These are phyloP conservation scores for Ommatoiulus sabulosus DNA, from an alignment of 2,888 invertebrate species.

Conservation along the genomic window DNA sequence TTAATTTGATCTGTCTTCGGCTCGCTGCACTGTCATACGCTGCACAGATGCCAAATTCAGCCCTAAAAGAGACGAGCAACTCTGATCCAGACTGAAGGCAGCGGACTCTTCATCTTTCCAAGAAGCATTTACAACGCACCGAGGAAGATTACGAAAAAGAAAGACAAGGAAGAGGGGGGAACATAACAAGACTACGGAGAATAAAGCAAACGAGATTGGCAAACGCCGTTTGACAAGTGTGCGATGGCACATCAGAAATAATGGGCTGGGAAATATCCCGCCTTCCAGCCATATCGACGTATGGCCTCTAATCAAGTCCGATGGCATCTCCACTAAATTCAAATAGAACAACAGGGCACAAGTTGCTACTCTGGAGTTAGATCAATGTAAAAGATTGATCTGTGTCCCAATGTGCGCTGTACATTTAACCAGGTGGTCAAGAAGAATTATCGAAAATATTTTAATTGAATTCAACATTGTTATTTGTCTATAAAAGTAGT, in stretches of 20 bases:
- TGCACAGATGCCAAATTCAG: conserved; percentile 41
- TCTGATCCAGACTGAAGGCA: conserved; percentile 11
- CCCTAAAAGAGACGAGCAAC: conserved; percentile 41
- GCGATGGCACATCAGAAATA: conserved; percentile 37
- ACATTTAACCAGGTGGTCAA: too few relatives aligned
- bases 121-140: conserved; percentile 47
- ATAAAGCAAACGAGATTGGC: conserved; percentile 44
- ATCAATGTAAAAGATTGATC: too few relatives aligned
- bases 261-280: conserved; percentile 14
- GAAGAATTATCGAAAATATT: too few relatives aligned
- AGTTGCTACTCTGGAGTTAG: not conserved
- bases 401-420: too few relatives aligned
- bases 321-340: not conserved
- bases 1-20: conserved; percentile 37
- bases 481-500: too few relatives aligned
- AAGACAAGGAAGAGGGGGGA: conserved; percentile 42
- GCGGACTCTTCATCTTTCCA: not conserved
- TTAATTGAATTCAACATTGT: too few relatives aligned
- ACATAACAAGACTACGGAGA: conserved; percentile 42
- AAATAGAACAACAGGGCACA: not conserved
- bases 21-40: conserved; percentile 13
- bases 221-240: conserved; percentile 41
- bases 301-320: not conserved
- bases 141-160: conserved; percentile 43
- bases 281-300: not conserved